These are phyloP conservation scores for Bombus affinis DNA, from an alignment of 1,140 invertebrate genomes.

Conservation along the genomic window DNA sequence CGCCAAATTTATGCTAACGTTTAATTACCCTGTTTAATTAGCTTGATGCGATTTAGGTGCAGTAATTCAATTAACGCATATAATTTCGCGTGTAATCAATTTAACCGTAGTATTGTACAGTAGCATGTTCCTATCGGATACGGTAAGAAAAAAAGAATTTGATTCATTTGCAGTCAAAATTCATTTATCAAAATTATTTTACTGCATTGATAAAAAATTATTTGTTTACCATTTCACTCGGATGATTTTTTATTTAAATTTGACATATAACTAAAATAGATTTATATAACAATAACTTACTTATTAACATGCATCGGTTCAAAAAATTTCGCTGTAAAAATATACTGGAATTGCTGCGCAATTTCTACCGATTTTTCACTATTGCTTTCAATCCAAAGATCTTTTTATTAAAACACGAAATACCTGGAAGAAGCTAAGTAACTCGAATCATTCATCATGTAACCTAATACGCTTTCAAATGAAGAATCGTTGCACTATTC, in stretches of 20 bases:
- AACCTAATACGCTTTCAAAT: neutral
- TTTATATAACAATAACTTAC: neutral
- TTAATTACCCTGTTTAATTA: neutral
- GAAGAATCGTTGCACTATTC: constrained; percentile 16
- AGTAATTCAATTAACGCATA: neutral
- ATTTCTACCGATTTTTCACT: too few species aligned
- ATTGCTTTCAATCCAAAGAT: too few species aligned
- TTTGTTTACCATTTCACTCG: neutral
- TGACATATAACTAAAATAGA: neutral
- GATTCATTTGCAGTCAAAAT: neutral
- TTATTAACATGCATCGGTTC: too few species aligned
- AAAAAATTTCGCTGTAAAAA: too few species aligned
- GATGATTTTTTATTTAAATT: neutral
- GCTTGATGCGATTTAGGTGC: neutral
- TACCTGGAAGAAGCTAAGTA: neutral
- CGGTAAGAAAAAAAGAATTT: neutral
- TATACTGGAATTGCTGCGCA: too few species aligned
- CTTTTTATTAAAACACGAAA: neutral
- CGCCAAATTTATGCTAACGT: neutral
- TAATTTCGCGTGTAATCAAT: neutral
- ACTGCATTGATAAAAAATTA: neutral
- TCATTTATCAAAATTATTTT: neutral
- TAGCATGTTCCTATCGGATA: neutral
- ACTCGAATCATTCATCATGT: too few species aligned
- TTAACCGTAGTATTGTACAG: neutral